Percentiles rank a stretch among this genome's conserved stretches.
phyloP scores from a whole-genome alignment of 1,140 invertebrate genomes.

The Pentalonia nigronervosa region DNA sequence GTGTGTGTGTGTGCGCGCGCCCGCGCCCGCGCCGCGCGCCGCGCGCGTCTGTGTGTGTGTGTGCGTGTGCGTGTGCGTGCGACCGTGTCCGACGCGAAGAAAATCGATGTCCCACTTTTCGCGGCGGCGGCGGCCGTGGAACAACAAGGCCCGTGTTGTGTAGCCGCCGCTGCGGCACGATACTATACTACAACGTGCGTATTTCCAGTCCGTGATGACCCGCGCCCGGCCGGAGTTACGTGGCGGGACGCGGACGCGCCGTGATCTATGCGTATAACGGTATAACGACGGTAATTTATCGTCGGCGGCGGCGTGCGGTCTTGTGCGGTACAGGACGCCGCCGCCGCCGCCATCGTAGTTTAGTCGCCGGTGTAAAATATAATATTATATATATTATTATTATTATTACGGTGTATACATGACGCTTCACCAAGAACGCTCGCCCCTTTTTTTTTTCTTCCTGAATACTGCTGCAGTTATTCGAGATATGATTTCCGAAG shows the following conservation, averaged over 20 bases:
- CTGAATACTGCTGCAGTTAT: no score
- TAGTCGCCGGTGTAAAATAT: background rate
- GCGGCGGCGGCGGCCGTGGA: slow-evolving; percentile 15
- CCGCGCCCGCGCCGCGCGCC: background rate
- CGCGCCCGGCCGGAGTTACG: background rate
- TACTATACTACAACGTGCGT: background rate
- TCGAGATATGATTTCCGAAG: no score
- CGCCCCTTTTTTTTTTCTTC: background rate
- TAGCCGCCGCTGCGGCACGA: background rate
- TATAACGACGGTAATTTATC: background rate
- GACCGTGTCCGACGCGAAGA: slow-evolving; percentile 23
- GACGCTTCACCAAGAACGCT: background rate
- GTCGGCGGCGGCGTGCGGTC: background rate
- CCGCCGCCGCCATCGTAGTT: background rate
- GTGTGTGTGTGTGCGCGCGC: no score
- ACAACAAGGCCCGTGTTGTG: slow-evolving; percentile 56
- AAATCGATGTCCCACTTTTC: slow-evolving; percentile 57
- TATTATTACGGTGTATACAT: background rate
- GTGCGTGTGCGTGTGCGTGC: no score
- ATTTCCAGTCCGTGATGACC: background rate
- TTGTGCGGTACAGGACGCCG: background rate
- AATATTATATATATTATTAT: background rate
- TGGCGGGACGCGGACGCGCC: background rate
- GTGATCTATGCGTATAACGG: background rate
- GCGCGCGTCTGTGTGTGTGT: background rate